A percentile compares a stretch with the other conserved stretches of the same genome.
These are phyloP conservation scores for Panagrolaimus sp. DNA, from an alignment of 1,140 invertebrate species.

Conservation along the genomic window DNA sequence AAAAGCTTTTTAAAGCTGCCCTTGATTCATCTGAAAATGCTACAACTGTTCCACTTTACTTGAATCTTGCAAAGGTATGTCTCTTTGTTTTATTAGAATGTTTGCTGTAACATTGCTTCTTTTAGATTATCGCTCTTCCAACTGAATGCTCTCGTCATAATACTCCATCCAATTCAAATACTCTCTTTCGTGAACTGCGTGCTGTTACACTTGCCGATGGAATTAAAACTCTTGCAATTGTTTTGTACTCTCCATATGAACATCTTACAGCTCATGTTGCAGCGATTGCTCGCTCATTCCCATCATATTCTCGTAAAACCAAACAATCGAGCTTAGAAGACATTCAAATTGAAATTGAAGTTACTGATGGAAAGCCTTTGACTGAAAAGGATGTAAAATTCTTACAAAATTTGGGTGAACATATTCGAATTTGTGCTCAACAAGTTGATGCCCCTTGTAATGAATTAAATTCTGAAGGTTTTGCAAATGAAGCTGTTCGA, in stretches of 20 bases:
- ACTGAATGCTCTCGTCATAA: constrained; percentile 45
- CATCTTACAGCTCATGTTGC: constrained; percentile 35
- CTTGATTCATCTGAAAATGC: constrained; percentile 15
- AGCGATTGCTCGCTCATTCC: constrained; percentile 46
- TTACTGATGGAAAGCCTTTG: constrained; percentile 43
- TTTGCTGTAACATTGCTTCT: constrained; percentile 18
- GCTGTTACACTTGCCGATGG: constrained; percentile 20
- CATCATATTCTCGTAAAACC: constrained; percentile 45
- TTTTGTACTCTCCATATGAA: constrained; percentile 45
- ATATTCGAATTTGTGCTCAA: constrained; percentile 28
- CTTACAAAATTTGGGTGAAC: constrained; percentile 33
- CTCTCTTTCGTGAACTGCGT: constrained; percentile 37
- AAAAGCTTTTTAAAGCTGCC: constrained; percentile 29
- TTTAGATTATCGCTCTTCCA: constrained; percentile 41
- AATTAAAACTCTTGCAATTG: constrained; percentile 38
- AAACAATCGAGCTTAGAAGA: constrained; percentile 17
- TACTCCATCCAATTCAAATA: constrained; percentile 40
- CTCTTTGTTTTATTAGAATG: constrained; percentile 5
- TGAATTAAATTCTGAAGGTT: constrained; percentile 42
- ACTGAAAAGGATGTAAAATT: constrained; percentile 41
- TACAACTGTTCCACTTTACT: constrained; percentile 40
- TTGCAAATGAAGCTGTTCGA: constrained; percentile 45
- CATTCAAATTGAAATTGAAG: constrained; percentile 42
- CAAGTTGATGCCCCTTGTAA: constrained; percentile 49
- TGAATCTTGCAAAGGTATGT: constrained; percentile 49